Evolutionary conservation across 23 tunicate species (phyloP), one percentile per base, ranked within the genome.

Genomic region (Halocynthia aurantium): DNA sequence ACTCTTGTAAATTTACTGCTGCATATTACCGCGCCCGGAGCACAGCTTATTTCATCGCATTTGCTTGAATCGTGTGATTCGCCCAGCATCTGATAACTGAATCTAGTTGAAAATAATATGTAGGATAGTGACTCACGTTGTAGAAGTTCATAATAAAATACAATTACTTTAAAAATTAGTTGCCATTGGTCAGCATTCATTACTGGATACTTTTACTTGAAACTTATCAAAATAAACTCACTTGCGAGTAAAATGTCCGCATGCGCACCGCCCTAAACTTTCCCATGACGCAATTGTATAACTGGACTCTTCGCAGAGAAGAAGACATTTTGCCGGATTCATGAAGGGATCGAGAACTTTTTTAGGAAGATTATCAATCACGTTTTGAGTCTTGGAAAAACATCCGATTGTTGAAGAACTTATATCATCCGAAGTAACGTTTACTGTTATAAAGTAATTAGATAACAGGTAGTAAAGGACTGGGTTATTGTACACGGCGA

Each of bases 1-100:
- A 54, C 17, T 56, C 62, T 8, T 53, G 56, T 22, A 6, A 54
- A 74, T 52, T 74, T 10, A 74, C 78, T 54, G 8, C 44, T 31
- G 44, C 44, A 31, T 31, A 31, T 4, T 4, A n/a, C 19, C 6
- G 63, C 50, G 8, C 17, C 22, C 9, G 18, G 13, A 2, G n/a
- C 8, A 54, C 78, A 74, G 15, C 15, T 8, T 22, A n/a, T 7
- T 5, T 74, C 11, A 49, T 74, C 78, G 21, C 78, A 74, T 8
- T 54, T 18, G 8, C 5, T 19, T 17, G 15, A 22, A 8, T 65
- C 17, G 22, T 20, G 49, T 0, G 70, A 13, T 10, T 11, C n/a
- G 0, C 70, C n/a, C 70, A 65, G 22, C 31, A 20, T 10, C 10
- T 6, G 70, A 2, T 20, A 49, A 20, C 49, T 13, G 17, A 58